Evolutionary conservation across 2,113 vertebrate genomes (phyloP), one percentile per base, ranked within the genome.

Genomic region (Ctenomys sociabilis): DNA sequence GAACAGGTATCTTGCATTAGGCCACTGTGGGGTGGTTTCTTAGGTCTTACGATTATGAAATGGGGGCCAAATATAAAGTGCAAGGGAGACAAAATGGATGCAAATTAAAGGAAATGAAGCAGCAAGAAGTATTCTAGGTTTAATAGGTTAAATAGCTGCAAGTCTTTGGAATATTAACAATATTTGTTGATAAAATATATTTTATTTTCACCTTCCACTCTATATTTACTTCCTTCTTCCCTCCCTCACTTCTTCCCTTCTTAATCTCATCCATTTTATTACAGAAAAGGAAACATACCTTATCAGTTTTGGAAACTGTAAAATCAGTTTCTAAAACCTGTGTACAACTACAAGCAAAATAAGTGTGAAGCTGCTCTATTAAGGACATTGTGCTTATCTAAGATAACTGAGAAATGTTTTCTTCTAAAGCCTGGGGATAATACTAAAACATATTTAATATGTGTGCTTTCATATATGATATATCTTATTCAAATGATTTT

Each of bases 281-380:
- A 54, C 49, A 22, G 85, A 90, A 91, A 86, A 70, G 61, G 61
- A 68, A 85, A 82, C 7, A 17, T 24, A 5, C 5, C 28, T 54
- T 52, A 57, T n/a, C 35, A 80, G 28, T 73, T 86, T 30, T n/a
- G 35, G 9, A 80, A 93, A 54, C 32, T 37, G 35, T 22, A 2
- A 9, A 37, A 61, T 85, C 54, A 73, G n/a, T n/a, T n/a, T n/a
- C n/a, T n/a, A n/a, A n/a, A n/a, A n/a, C 12, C 26, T 70, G 12
- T 61, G 6, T 3, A 26, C 63, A 66, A 64, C 45, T 11, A 37
- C 57, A n/a, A 26, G 35, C 14, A 22, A 14, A 24, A 8, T 4
- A 13, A 11, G 0, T 7, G 21, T 19, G 45, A 28, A 7, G 1
- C 10, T 5, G 13, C 4, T 43, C 28, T 9, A 54, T n/a, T 5